Percentiles rank a stretch among this genome's conserved stretches.
These are phyloP conservation scores for Sciurus vulgaris DNA, from an alignment of 2,797 vertebrate genomes.

Conservation along the genomic window DNA sequence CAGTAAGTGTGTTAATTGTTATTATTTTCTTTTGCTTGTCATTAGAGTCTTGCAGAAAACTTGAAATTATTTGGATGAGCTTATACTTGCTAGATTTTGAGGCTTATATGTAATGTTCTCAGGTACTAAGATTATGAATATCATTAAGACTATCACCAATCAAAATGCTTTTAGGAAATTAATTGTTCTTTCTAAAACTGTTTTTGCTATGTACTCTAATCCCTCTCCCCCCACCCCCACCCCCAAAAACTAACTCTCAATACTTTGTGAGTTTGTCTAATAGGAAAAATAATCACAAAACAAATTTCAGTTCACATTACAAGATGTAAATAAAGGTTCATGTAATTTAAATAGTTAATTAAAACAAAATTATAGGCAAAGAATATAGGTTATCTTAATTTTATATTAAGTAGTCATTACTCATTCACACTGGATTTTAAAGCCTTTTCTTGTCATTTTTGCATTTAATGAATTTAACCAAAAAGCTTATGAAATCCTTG, in stretches of 20 bases:
- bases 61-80: slow-evolving; percentile 5
- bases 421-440: neutral
- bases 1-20: slow-evolving; percentile 91
- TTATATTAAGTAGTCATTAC: slow-evolving; percentile 17
- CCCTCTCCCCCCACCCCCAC: neutral
- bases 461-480: neutral
- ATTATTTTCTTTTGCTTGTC: neutral
- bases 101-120: neutral
- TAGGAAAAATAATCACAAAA: slow-evolving; percentile 8
- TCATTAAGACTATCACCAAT: slow-evolving; percentile 15
- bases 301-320: slow-evolving; percentile 14
- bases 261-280: neutral
- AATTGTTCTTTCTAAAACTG: slow-evolving; percentile 13
- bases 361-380: slow-evolving; percentile 32
- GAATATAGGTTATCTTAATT: neutral
- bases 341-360: slow-evolving; percentile 44
- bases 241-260: neutral
- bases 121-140: neutral
- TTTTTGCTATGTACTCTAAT: neutral
- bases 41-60: neutral
- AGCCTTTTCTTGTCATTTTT: slow-evolving; percentile 22
- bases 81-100: neutral
- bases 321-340: neutral
- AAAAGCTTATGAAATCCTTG: neutral
- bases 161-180: slow-evolving; percentile 29